phyloP scores from a whole-genome alignment of 2,888 invertebrate genomes.

The Rhagonycha fulva region DNA sequence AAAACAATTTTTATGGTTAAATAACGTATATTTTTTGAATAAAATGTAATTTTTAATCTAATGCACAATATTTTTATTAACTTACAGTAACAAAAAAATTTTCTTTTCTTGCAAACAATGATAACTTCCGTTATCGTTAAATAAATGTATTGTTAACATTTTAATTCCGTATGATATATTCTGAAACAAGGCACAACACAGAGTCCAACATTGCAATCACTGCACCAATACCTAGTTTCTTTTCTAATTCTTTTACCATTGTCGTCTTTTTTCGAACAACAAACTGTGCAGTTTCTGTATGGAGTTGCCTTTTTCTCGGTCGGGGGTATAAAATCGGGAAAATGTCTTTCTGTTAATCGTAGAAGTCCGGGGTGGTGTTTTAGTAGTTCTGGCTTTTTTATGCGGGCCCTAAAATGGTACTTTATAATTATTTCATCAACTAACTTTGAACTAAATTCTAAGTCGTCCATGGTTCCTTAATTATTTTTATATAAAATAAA shows the following conservation, averaged over 20 bases:
- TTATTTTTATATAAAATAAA: slow-evolving; percentile 22
- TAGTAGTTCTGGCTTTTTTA: slow-evolving; percentile 9
- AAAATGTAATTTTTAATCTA: too few relatives aligned
- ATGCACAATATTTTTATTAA: too few relatives aligned
- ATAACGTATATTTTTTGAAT: too few relatives aligned
- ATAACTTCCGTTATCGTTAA: too few relatives aligned
- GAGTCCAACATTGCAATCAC: slow-evolving; percentile 22
- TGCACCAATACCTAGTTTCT: slow-evolving; percentile 24
- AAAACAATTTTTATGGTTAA: too few relatives aligned
- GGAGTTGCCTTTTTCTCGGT: slow-evolving; percentile 24
- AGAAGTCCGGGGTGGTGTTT: slow-evolving; percentile 3
- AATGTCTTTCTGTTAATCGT: slow-evolving; percentile 28
- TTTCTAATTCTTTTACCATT: slow-evolving; percentile 16
- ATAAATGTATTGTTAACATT: too few relatives aligned
- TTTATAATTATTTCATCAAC: slow-evolving; percentile 26
- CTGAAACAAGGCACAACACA: slow-evolving; percentile 17
- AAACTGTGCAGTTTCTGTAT: slow-evolving; percentile 12
- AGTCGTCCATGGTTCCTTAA: slow-evolving; percentile 16
- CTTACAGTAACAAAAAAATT: too few relatives aligned
- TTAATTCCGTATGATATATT: too few relatives aligned
- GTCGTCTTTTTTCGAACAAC: slow-evolving; percentile 13
- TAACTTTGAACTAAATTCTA: slow-evolving; percentile 18
- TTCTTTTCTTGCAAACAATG: too few relatives aligned
- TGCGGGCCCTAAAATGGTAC: slow-evolving; percentile 6
- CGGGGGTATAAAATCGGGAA: slow-evolving; percentile 26